Evolutionary conservation across 2,113 vertebrate genomes (phyloP), one percentile per base, ranked within the genome.

Genomic region (Podarcis cretensis): DNA sequence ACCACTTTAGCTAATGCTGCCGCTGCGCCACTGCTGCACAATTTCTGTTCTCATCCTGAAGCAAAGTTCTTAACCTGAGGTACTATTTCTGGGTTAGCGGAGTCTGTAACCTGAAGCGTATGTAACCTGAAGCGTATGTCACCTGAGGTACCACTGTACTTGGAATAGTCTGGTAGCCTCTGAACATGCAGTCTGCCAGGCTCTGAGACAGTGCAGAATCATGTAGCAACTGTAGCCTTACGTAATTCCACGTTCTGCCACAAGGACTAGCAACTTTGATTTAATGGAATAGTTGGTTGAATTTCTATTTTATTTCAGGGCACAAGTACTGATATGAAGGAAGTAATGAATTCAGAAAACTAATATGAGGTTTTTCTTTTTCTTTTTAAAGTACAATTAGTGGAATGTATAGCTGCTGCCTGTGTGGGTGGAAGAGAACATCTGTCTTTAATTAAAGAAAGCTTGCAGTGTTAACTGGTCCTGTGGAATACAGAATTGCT

Each of bases 381-480:
- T 63, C 6, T 23, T 5, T 59, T 66, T 69, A 25, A 71, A 23
- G 7, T 77, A 3, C 23, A 68, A 1, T 83, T 92, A 88, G 73
- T 5, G 81, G 27, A 83, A 27, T 90, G 63, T 1, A 4, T 87
- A 84, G 8, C 30, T 7, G 3, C 35, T 74, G 43, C 43, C 85
- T 78, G 48, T 6, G 78, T n/a, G 6, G 69, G 6, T 77, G 73
- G 20, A 91, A 85, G 27, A 54, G 32, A 65, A 35, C 3, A 8
- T 84, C 20, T 89, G 12, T 80, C 20, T 90, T 89, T 87, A 83
- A 69, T 54, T 78, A 84, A 85, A 87, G 88, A 66, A 37, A 80
- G 6, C 20, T 90, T 90, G 84, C 89, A 32, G 1, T 37, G 90
- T 93, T 87, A 59, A 75, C 8, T 90, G 74, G 10, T 14, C 12